Evolutionary conservation across 2,113 vertebrate species (phyloP).

Genomic region (Trematocara variabile): DNA sequence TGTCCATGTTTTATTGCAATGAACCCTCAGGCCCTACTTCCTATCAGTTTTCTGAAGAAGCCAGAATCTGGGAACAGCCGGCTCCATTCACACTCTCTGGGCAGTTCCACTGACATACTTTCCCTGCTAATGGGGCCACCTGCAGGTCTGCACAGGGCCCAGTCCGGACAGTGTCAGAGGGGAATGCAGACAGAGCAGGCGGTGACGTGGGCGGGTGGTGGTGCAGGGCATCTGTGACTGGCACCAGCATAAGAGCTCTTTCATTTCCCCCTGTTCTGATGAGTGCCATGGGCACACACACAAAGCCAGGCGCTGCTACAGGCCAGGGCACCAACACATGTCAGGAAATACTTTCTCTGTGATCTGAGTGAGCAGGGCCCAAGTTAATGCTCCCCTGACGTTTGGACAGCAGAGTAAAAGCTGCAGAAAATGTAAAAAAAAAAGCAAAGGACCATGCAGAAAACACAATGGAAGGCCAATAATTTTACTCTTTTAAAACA

Average conservation of each 20-base stretch:
- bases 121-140: constrained; percentile 75
- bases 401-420: constrained; percentile 34
- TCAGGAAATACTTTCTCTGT: constrained; percentile 70
- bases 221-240: constrained; percentile 72
- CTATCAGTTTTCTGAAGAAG: constrained; percentile 9
- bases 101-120: constrained; percentile 69
- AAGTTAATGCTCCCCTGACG: constrained; percentile 34
- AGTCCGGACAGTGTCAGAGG: constrained; percentile 66
- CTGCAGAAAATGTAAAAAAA: constrained; percentile 11
- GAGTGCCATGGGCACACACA: constrained; percentile 58
- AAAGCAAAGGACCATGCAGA: neutral
- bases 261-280: constrained; percentile 62
- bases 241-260: constrained; percentile 64
- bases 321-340: constrained; percentile 69
- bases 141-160: constrained; percentile 61
- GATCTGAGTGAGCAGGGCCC: constrained; percentile 51
- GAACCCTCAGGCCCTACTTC: neutral
- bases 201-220: constrained; percentile 47
- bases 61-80: constrained; percentile 52
- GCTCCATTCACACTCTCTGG: constrained; percentile 62
- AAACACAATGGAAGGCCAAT: neutral
- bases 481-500: neutral
- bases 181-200: constrained; percentile 68
- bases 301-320: constrained; percentile 52
- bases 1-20: neutral